Evolutionary conservation across 2,113 vertebrate genomes (phyloP), one percentile per base, ranked within the genome.

Genomic region (Petaurus breviceps): DNA sequence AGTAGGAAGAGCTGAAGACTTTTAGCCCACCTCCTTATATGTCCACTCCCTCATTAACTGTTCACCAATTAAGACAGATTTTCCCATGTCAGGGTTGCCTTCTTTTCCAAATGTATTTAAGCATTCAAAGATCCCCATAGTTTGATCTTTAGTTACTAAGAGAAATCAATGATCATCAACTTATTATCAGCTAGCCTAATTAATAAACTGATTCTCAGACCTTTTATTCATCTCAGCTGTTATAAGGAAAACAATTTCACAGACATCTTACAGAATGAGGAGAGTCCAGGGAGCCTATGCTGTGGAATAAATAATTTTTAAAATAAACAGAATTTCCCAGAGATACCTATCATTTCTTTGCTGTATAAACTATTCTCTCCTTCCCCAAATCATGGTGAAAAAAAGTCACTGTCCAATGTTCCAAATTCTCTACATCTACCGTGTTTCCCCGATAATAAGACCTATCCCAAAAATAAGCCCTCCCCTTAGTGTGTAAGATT

Each of bases 391-490:
- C 61, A 68, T 37, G 28, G 28, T 16, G 14, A 68, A 68, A 68
- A 68, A 68, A 68, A 14, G 37, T 68, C 57, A 68, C 12, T 37
- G 12, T 68, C 3, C 28, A 68, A 68, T 37, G 31, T 37, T 68
- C 11, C 57, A 68, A 37, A 68, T 92, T 93, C 55, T 90, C 90
- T 89, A 94, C 54, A 97, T 95, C 92, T 97, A n/a, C n/a, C n/a
- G n/a, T n/a, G n/a, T n/a, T n/a, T n/a, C n/a, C n/a, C n/a, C n/a
- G n/a, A n/a, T n/a, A n/a, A n/a, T n/a, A n/a, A n/a, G n/a, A n/a
- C n/a, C n/a, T n/a, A n/a, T n/a, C n/a, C n/a, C n/a, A n/a, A n/a
- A n/a, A n/a, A n/a, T n/a, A n/a, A n/a, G n/a, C n/a, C n/a, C n/a
- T n/a, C n/a, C n/a, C n/a, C n/a, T n/a, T n/a, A n/a, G n/a, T n/a